Evolutionary conservation across 1,140 invertebrate genomes (phyloP), one percentile per base, ranked within the genome.

Genomic region (Bombus terrestris): DNA sequence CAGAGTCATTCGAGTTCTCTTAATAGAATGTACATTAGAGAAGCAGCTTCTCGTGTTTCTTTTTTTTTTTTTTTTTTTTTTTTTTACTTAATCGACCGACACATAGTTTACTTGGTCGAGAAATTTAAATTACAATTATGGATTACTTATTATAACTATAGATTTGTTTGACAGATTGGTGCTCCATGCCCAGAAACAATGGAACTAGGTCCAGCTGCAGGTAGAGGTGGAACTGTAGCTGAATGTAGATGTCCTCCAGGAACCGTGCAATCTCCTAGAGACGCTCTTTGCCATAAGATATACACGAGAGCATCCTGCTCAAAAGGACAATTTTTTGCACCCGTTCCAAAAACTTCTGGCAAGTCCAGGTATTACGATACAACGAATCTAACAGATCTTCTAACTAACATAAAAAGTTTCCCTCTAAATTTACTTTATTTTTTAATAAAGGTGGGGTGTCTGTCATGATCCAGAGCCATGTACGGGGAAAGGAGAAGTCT

Each of bases 131-230:
- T 5, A 25, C 39, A 74, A 47, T n/a, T 6, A 9, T 47, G 1
- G 92, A 47, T 59, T 5, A 39, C 32, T 22, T 8, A 9, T 53
- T 4, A 22, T 35, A 79, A 39, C 25, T 4, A 28, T 64, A 6
- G 92, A 64, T 28, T 41, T 37, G 9, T 78, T 94, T 25, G 2
- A 66, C 94, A 97, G 95, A 96, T 97, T 85, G 97, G 97, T 10
- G 96, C 97, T 81, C 97, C 97, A 2, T 98, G 98, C 94, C 97
- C 97, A 12, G 97, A 97, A 10, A 98, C 97, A 2, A 98, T 98
- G 96, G 98, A 98, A 93, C 92, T 98, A 12, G 97, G 96, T 83
- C 97, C 97, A 4, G 95, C 95, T 4, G 93, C 96, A 22, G 96
- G 96, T 3, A 94, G 95, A 64, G 95, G 95, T 57, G 95, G 96